phyloP scores from a whole-genome alignment of 2,113 vertebrate species.

The Chamaea fasciata region DNA sequence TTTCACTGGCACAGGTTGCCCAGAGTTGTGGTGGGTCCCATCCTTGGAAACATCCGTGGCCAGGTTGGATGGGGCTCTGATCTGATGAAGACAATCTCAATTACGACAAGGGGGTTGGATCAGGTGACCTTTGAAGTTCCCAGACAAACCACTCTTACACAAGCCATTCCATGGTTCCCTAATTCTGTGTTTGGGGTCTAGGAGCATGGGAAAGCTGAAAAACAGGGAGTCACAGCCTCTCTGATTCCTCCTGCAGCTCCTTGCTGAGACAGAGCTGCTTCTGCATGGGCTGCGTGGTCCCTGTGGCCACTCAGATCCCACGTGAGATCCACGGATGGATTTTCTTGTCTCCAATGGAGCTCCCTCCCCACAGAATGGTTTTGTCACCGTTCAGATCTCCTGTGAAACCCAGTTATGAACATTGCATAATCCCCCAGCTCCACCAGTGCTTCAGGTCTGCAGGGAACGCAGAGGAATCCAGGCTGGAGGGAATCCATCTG shows the following conservation, averaged over 20 bases:
- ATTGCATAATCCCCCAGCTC: neutral
- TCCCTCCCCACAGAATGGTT: neutral
- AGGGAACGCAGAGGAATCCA: neutral
- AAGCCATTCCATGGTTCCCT: neutral
- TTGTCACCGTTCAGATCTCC: neutral
- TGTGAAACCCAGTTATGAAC: neutral
- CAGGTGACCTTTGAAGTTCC: neutral
- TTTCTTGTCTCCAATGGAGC: neutral
- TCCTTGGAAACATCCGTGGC: neutral
- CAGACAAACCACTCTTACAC: neutral
- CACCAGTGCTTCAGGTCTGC: neutral
- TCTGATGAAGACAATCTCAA: neutral
- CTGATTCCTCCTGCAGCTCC: neutral
- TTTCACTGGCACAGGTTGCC: neutral
- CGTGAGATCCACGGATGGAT: accelerated
- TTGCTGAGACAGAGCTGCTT: neutral
- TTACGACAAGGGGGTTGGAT: neutral
- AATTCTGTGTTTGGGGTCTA: neutral
- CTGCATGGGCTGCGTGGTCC: neutral
- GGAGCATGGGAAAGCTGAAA: neutral
- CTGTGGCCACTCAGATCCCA: neutral
- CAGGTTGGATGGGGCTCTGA: neutral
- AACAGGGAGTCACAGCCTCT: neutral
- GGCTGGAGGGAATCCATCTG: constrained; percentile 27
- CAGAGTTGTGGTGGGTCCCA: neutral